Base-by-base conservation (phyloP, 1,140 invertebrate genomes). In the Dreissena rostriformis region DNA sequence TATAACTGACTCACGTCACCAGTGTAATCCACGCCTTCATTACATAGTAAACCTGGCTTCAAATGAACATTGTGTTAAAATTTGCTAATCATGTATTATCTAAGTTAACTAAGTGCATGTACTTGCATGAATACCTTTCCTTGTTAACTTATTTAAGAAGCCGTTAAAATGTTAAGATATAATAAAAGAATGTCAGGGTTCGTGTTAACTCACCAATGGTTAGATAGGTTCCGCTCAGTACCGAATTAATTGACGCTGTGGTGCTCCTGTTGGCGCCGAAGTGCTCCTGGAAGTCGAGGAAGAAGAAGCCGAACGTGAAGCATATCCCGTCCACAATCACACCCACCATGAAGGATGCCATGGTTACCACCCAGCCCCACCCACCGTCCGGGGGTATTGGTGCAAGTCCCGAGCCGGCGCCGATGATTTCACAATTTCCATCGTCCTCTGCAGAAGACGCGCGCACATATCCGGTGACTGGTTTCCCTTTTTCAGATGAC, bases 291-390 rank as follows among this genome's bases (percentile, higher is more conserved):
- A 99, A 97, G 89, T 98, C 96, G 0, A 96, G 96, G 88, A 97
- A 97, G 19, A 99, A 95, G 0, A 98, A 93, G 0, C 98, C 98
- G 92, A 98, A 98, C 0, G 97, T 98, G 89, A 98, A 98, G 67
- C 97, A 97, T 15, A 98, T 96, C 24, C 98, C 98, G 92, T 99
- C 98, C 17, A 97, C 97, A 84, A 98, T 97, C 26, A 98, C 94
- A 91, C 98, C 98, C 67, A 98, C 96, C 94, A 97, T 95, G 90
- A 98, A 98, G 0, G 97, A 96, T 0, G 97, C 96, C 7, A 96
- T 92, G 0, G 98, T 97, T 0, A 91, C 95, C 95, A 91, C 96
- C 96, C 70, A 98, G 94, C 89, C 97, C 95, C 82, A 98, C 22
- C 97, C 97, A 28, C 97, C 97, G 87, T 97, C 96, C 0, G 96